These are phyloP conservation scores for Cyprinodon tularosa DNA, from an alignment of 2,113 vertebrate genomes.

Conservation along the genomic window DNA sequence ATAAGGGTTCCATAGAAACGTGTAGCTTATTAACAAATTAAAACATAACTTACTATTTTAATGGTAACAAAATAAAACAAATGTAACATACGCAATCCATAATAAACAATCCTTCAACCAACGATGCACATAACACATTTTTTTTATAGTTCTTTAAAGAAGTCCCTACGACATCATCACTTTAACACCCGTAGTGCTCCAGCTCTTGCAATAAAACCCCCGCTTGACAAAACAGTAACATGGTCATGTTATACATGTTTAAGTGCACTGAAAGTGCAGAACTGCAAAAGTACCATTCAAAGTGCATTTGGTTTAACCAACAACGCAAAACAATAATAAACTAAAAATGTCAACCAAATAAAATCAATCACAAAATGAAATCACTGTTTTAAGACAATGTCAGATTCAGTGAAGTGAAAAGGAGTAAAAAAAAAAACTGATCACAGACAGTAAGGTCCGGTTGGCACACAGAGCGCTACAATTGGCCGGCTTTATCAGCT, in stretches of 20 bases:
- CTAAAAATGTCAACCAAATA: conserved; percentile 16
- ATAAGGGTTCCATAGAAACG: conserved; percentile 38
- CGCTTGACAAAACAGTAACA: conserved; percentile 48
- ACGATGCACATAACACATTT: conserved; percentile 45
- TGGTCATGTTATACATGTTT: conserved; percentile 52
- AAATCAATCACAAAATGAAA: conserved; percentile 30
- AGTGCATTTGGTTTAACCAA: conserved; percentile 69
- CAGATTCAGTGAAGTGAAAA: conserved; percentile 50
- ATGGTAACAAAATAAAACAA: conserved; percentile 37
- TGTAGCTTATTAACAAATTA: conserved; percentile 30
- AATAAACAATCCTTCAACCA: conserved; percentile 40
- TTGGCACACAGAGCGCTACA: conserved; percentile 68
- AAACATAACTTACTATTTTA: conserved; percentile 40
- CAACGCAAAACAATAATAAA: conserved; percentile 54
- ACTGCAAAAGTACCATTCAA: conserved; percentile 72
- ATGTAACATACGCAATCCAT: conserved; percentile 24
- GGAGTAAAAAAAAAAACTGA: conserved; percentile 27
- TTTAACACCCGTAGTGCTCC: conserved; percentile 51
- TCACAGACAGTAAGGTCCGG: conserved; percentile 54
- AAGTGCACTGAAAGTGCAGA: conserved; percentile 64
- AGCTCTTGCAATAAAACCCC: conserved; percentile 44
- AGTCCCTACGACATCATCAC: conserved; percentile 48
- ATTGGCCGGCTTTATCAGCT: conserved; percentile 71
- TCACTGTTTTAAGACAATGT: conserved; percentile 68
- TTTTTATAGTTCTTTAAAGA: conserved; percentile 16